phyloP scores from a whole-genome alignment of 2,888 invertebrate genomes.

The Drosophila borealis region DNA sequence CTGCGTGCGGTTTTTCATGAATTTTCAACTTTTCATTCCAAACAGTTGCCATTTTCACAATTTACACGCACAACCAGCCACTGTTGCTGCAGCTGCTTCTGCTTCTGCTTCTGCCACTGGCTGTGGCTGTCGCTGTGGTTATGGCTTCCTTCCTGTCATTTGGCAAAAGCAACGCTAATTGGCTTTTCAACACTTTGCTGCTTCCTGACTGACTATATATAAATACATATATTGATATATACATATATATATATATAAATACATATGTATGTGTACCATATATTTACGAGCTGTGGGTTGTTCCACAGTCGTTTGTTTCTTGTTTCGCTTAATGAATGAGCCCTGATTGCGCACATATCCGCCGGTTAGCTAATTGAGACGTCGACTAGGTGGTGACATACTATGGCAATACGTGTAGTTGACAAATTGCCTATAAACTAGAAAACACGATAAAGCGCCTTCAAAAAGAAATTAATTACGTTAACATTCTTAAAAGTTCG shows the following conservation, averaged over 20 bases:
- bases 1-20: constrained; percentile 70
- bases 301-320: constrained; percentile 35
- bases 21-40: constrained; percentile 64
- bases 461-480: constrained; percentile 18
- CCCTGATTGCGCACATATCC: constrained; percentile 73
- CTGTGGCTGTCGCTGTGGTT: constrained; percentile 47
- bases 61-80: constrained; percentile 34
- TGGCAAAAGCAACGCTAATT: constrained; percentile 67
- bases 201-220: constrained; percentile 55
- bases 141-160: constrained; percentile 77
- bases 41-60: constrained; percentile 49
- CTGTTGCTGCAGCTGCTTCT: constrained; percentile 3
- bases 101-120: constrained; percentile 2
- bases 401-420: constrained; percentile 28
- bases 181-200: constrained; percentile 76
- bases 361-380: constrained; percentile 77
- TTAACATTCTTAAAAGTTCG: constrained; percentile 1
- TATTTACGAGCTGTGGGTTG: constrained; percentile 12
- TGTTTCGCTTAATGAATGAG: constrained; percentile 65
- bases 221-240: constrained; percentile 6
- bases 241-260: constrained; percentile 6
- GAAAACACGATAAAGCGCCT: not conserved
- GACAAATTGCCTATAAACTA: constrained; percentile 49
- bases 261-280: constrained; percentile 1
- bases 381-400: constrained; percentile 74